A percentile compares a stretch with the other conserved stretches of the same genome.
Evolutionary conservation across 2,797 vertebrate species (phyloP).

Genomic region (Saxicola maurus): DNA sequence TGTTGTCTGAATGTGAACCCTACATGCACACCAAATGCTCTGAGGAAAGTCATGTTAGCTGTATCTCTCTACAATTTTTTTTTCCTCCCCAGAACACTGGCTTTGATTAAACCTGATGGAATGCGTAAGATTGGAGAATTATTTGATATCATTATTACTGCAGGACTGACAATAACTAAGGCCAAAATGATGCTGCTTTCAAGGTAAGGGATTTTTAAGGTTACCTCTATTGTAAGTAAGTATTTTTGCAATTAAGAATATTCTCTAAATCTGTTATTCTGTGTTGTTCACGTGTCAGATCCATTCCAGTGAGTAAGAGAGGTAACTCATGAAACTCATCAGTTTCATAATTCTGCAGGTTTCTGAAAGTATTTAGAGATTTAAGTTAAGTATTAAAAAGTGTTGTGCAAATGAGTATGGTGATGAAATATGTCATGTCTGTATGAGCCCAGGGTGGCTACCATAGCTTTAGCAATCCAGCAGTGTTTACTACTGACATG

Average conservation of each 20-base stretch:
- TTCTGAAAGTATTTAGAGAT: background rate
- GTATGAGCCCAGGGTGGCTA: background rate
- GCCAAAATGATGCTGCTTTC: constrained; percentile 90
- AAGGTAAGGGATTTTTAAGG: constrained; percentile 74
- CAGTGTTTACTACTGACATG: background rate
- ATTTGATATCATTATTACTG: constrained; percentile 83
- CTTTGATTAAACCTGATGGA: constrained; percentile 89
- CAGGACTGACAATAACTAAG: constrained; percentile 89
- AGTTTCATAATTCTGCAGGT: background rate
- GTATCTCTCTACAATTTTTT: background rate
- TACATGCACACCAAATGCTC: background rate
- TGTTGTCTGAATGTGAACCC: background rate
- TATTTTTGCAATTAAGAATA: background rate
- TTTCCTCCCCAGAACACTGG: constrained; percentile 80
- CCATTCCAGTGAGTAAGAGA: background rate
- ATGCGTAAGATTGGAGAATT: constrained; percentile 83
- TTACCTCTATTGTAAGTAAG: background rate
- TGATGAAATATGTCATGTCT: background rate
- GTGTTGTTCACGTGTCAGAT: background rate
- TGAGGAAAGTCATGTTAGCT: background rate
- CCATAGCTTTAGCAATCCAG: background rate
- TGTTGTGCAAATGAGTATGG: background rate
- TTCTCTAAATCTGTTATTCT: background rate
- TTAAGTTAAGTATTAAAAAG: background rate
- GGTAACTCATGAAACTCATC: background rate